Evolutionary conservation across 2,113 vertebrate species (phyloP), one percentile per base, ranked within the genome.

Genomic region (Probosciger aterrimus): DNA sequence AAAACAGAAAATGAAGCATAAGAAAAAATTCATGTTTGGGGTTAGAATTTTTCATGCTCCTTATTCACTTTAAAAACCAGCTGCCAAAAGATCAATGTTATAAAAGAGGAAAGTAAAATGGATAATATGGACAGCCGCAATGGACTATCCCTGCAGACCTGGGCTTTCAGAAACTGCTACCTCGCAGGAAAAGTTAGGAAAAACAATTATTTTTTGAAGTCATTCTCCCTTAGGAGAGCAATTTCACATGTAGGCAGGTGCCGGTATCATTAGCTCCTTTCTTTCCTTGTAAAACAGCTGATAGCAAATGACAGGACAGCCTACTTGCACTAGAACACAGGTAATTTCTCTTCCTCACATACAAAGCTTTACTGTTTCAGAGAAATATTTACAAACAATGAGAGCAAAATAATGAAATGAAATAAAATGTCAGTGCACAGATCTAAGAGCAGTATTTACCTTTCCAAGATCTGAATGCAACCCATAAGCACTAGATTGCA

Each of bases 201-300:
- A 82, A 69, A 64, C 15, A 5, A 6, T 59, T 37, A 5, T 15
- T 64, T 90, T 88, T 91, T 62, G 0, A 86, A 77, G 30, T 53
- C 19, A 59, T 50, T 82, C 6, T 91, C 25, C 22, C 27, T 55
- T 9, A 52, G 43, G 10, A 75, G 18, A 81, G 17, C 14, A 60
- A 81, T 55, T 85, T 70, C 41, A 75, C 16, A 4, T 31, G 22
- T 19, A 88, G 33, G 30, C n/a, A 67, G 16, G 9, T 74, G 68
- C 30, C 37, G 73, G 22, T 57, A 50, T 57, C 49, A 86, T 90
- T 75, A 94, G 43, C 16, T 82, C 41, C 44, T 78, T 75, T 35
- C 59, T 35, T 86, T 83, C n/a, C 28, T 81, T 68, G 46, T n/a
- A 90, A 43, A 95, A 50, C 44, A 92, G 37, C 50, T 68, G 80